Conservation (phyloP, 2,113 vertebrate species). For the Hydrochoerus hydrochaeris region DNA sequence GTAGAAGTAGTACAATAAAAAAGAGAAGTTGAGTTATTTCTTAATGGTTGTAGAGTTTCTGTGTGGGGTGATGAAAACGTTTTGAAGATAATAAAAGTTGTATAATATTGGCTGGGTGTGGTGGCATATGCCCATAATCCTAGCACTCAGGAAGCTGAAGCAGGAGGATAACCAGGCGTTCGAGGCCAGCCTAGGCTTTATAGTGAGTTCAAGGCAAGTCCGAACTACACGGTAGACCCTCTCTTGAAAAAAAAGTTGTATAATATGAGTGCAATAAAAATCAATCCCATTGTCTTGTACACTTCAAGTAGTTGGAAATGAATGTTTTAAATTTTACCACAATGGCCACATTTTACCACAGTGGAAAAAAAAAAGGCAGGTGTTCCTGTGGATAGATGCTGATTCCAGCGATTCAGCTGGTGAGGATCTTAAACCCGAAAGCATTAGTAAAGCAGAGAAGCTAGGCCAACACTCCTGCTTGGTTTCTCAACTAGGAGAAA, state of each 20-base stretch:
- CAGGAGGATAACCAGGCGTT: no score
- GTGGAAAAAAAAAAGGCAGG: not conserved
- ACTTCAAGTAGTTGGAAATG: no score
- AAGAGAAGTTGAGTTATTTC: no score
- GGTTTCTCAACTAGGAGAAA: not conserved
- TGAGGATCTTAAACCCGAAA: not conserved
- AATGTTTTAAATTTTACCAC: not conserved
- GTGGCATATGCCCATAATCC: not conserved
- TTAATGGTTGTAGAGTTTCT: not conserved
- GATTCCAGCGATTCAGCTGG: not conserved
- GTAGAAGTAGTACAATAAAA: no score
- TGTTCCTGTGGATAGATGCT: not conserved
- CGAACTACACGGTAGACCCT: not conserved
- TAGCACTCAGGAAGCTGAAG: not conserved
- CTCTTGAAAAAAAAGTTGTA: not conserved
- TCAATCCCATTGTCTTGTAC: not conserved
- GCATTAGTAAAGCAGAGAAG: not conserved
- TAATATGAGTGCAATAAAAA: not conserved
- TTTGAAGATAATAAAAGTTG: not conserved
- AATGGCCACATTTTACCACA: not conserved
- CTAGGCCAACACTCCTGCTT: not conserved
- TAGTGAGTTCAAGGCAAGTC: not conserved
- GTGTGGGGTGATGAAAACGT: not conserved
- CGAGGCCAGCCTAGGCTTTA: no score
- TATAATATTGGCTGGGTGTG: not conserved